Evolutionary conservation across 1,140 invertebrate species (phyloP), one percentile per base, ranked within the genome.

Genomic region (Hycleus phaleratus): DNA sequence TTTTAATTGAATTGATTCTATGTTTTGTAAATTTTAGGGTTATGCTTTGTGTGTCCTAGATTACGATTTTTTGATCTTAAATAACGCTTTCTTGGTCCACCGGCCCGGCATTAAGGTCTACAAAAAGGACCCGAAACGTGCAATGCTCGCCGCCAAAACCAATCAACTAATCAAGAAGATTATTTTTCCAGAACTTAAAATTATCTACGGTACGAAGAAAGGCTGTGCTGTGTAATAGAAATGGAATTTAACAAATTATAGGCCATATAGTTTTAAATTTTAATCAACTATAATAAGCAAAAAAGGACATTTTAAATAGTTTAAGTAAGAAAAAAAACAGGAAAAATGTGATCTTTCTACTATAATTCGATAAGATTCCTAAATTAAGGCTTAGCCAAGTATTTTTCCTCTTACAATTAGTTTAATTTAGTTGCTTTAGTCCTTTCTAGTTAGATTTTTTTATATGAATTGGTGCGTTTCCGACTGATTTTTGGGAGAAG

Each of bases 11-110:
- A 56, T 49, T 49, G 8, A 38, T 50, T 3, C 8, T 49, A 46
- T 38, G 26, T 61, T 49, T 66, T 46, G 43, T 52, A 26, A 48
- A 59, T 42, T 79, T 24, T 76, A 93, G 89, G 90, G 89, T 58
- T 93, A 93, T 73, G 82, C 87, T 39, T 78, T 93, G 44, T 93
- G 91, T 74, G 87, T 91, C 3, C 75, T 90, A 66, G 86, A 93
- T 73, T 94, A 93, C 69, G 90, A 93, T 66, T 93, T 94, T 71
- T 83, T 92, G 71, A 93, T 93, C 63, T 69, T 95, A 63, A 89
- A 94, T 74, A 93, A 93, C 71, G 90, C 88, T 5, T 94, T 93
- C 72, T 77, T 94, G 9, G 88, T 91, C 3, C 91, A 94, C 73
- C 85, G 89, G 58, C 91, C 91, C 0, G 90, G 90, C 12, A 91